These are phyloP conservation scores for Leuciscus idus DNA, from an alignment of 2,113 vertebrate genomes.

Conservation along the genomic window DNA sequence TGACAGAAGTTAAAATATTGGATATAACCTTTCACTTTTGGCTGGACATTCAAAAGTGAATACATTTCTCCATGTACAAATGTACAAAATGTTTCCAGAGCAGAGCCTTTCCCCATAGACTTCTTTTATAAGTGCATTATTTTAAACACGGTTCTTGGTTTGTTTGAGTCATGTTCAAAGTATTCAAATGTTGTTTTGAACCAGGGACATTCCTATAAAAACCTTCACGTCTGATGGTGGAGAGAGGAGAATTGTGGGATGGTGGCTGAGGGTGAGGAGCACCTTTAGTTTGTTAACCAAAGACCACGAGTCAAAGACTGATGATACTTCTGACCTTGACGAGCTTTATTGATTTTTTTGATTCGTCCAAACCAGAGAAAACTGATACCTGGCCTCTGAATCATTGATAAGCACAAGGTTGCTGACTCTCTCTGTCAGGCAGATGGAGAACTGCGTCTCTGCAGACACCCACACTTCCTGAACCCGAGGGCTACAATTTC, in stretches of 20 bases:
- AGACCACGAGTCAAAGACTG: slow-evolving; percentile 33
- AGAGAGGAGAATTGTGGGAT: slow-evolving; percentile 23
- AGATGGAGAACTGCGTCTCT: slow-evolving; percentile 16
- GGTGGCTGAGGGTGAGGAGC: slow-evolving; percentile 19
- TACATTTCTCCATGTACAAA: neutral
- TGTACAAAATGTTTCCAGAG: neutral
- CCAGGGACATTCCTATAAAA: neutral
- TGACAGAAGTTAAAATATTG: neutral
- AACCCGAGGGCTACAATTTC: slow-evolving; percentile 48
- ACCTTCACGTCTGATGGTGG: neutral
- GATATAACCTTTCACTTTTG: neutral
- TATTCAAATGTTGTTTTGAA: neutral
- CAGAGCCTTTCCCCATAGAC: neutral
- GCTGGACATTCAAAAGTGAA: neutral
- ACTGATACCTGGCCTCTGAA: slow-evolving; percentile 58
- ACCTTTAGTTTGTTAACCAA: slow-evolving; percentile 10
- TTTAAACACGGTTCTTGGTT: neutral
- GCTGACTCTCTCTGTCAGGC: slow-evolving; percentile 55
- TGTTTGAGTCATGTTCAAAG: neutral
- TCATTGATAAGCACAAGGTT: slow-evolving; percentile 62
- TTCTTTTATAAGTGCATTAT: neutral
- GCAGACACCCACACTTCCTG: slow-evolving; percentile 55
- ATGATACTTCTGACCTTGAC: slow-evolving; percentile 61
- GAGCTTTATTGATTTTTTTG: slow-evolving; percentile 56
- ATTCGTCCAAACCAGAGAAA: slow-evolving; percentile 51